phyloP scores from a whole-genome alignment of 2,888 invertebrate genomes.

The Caenorhabditis sp. region DNA sequence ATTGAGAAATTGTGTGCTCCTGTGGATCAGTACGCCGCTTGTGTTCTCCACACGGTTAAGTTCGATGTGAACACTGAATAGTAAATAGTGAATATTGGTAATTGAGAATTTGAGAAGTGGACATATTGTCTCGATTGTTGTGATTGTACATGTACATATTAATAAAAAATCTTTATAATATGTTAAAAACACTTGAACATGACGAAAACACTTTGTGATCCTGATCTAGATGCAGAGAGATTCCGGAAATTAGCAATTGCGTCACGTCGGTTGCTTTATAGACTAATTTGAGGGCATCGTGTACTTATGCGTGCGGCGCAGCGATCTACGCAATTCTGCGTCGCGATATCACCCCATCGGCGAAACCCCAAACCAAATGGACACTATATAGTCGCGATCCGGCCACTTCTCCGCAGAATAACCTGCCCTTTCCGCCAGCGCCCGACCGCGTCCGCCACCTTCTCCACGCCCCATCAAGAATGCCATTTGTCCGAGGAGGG shows the following conservation, averaged over 20 bases:
- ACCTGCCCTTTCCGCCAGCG: constrained; percentile 51
- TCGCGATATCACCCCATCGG: constrained; percentile 46
- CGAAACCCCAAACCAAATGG: constrained; percentile 43
- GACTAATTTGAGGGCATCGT: constrained; percentile 17
- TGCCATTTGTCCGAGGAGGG: constrained; percentile 32
- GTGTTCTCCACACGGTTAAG: constrained; percentile 78
- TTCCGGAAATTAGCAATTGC: constrained; percentile 1
- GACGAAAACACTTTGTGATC: constrained; percentile 9
- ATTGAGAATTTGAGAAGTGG: constrained; percentile 4
- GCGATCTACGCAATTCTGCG: constrained; percentile 28
- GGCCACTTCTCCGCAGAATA: constrained; percentile 18
- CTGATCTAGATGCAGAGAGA: background rate
- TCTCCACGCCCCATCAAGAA: constrained; percentile 57
- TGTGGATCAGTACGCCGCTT: constrained; percentile 76
- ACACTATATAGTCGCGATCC: constrained; percentile 45
- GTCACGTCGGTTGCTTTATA: background rate
- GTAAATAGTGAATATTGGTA: constrained; percentile 21
- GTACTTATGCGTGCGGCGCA: constrained; percentile 17
- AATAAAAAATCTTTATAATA: constrained; percentile 8
- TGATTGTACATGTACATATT: constrained; percentile 24
- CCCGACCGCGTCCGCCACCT: constrained; percentile 20
- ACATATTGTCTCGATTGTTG: background rate
- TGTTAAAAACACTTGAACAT: constrained; percentile 7
- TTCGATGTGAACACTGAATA: constrained; percentile 76
- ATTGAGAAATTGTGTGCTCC: constrained; percentile 76